A percentile compares a stretch with the other conserved stretches of the same genome.
These are phyloP conservation scores for Dicaeum eximium DNA, from an alignment of 2,113 vertebrate genomes.

Conservation along the genomic window DNA sequence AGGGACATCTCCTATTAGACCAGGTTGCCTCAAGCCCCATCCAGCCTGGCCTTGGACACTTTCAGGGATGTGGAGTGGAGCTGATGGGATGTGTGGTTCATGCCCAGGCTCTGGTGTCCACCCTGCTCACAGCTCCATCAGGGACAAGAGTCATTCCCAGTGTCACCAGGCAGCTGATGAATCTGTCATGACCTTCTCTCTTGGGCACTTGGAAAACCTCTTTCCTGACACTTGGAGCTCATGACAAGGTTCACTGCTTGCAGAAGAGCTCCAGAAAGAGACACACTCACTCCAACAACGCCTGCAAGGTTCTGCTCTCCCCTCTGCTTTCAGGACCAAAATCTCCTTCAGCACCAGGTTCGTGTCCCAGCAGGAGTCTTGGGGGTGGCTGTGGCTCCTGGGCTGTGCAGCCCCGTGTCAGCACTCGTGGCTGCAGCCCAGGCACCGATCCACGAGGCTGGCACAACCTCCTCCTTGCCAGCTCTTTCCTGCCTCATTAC, in stretches of 20 bases:
- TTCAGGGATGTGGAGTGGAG: background rate
- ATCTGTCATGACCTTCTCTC: background rate
- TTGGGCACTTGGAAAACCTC: background rate
- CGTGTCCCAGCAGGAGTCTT: fast-evolving
- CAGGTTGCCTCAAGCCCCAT: background rate
- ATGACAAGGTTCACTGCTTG: fast-evolving
- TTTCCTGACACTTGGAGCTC: background rate
- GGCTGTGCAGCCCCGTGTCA: fast-evolving
- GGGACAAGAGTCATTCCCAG: background rate
- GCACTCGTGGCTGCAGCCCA: background rate
- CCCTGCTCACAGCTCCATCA: fast-evolving
- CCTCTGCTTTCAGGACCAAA: background rate
- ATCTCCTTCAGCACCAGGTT: background rate
- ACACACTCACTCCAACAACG: fast-evolving
- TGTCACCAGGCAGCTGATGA: background rate
- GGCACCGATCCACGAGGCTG: fast-evolving
- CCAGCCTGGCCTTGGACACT: background rate
- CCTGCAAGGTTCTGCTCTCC: background rate
- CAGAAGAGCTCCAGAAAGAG: background rate
- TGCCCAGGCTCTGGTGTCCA: background rate
- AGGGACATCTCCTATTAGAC: background rate
- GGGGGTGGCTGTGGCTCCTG: background rate
- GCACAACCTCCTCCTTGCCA: background rate
- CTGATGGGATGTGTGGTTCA: background rate
- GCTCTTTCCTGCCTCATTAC: background rate